Evolutionary conservation across 2,888 invertebrate species (phyloP).

Genomic region (Cartodere bifasciata): DNA sequence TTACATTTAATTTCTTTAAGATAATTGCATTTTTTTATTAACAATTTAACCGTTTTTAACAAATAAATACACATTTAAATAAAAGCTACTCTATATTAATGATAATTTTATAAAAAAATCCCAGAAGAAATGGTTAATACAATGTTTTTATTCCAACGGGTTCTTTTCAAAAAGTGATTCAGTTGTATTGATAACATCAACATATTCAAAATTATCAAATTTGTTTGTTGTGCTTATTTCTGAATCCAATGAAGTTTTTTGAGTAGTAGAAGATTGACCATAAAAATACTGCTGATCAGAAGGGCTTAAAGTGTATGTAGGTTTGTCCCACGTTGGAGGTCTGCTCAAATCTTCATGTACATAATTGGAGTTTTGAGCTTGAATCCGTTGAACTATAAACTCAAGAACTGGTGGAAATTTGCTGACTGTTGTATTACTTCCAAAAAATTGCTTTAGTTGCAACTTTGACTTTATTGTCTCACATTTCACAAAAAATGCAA

Average conservation of each 20-base stretch:
- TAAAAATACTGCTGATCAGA: constrained; percentile 16
- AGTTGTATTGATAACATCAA: constrained; percentile 15
- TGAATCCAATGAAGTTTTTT: constrained; percentile 2
- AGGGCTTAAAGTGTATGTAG: constrained; percentile 25
- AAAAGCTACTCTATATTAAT: too few species aligned
- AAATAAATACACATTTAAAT: too few species aligned
- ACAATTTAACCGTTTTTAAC: too few species aligned
- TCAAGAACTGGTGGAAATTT: constrained; percentile 57
- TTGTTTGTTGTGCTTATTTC: constrained; percentile 5
- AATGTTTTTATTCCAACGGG: too few species aligned
- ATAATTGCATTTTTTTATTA: too few species aligned
- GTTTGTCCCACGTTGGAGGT: constrained; percentile 30
- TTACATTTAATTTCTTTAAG: too few species aligned
- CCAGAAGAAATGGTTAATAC: too few species aligned
- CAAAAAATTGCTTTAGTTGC: too few species aligned
- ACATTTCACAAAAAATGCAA: too few species aligned
- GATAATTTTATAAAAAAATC: too few species aligned
- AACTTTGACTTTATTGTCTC: too few species aligned
- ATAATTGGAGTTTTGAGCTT: constrained; percentile 56
- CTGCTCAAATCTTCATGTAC: constrained; percentile 42
- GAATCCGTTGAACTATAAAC: constrained; percentile 54
- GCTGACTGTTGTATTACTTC: constrained; percentile 24
- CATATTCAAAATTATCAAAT: constrained; percentile 15
- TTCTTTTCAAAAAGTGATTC: constrained; percentile 19
- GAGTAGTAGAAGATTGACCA: constrained; percentile 9